Evolutionary conservation across 1,140 invertebrate species (phyloP).

Genomic region (Drosophila kohkoa): DNA sequence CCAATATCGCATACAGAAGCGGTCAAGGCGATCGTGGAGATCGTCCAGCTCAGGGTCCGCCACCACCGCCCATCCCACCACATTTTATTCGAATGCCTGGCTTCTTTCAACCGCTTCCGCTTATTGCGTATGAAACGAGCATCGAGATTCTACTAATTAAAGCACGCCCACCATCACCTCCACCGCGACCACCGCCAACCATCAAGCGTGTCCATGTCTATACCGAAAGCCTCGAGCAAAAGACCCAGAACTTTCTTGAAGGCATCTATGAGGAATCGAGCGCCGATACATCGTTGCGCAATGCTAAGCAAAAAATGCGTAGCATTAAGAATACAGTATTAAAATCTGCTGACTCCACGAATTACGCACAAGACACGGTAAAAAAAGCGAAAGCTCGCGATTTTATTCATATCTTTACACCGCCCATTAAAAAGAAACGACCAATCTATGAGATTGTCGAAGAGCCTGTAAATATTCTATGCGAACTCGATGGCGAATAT

Average conservation of each 20-base stretch:
- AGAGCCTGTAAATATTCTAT: constrained; percentile 68
- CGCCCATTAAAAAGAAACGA: constrained; percentile 74
- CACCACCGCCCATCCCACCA: constrained; percentile 76
- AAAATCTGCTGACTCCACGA: constrained; percentile 80
- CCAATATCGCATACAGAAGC: constrained; percentile 57
- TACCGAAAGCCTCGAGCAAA: constrained; percentile 81
- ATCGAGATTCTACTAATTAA: constrained; percentile 82
- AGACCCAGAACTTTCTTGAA: constrained; percentile 81
- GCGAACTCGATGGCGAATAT: constrained; percentile 71
- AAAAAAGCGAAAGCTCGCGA: constrained; percentile 83
- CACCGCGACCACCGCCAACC: constrained; percentile 72
- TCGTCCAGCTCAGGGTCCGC: constrained; percentile 55
- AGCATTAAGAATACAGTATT: constrained; percentile 81
- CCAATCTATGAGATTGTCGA: constrained; percentile 83
- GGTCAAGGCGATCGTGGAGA: constrained; percentile 41
- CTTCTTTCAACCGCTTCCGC: constrained; percentile 84
- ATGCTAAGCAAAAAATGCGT: constrained; percentile 83
- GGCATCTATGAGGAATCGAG: constrained; percentile 76
- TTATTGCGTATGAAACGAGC: constrained; percentile 81
- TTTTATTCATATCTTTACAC: constrained; percentile 83
- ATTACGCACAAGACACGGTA: constrained; percentile 84
- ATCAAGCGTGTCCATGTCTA: constrained; percentile 79
- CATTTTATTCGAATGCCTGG: constrained; percentile 79
- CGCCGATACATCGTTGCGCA: constrained; percentile 77
- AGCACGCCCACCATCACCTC: constrained; percentile 75